Evolutionary conservation across 2,888 invertebrate species (phyloP).

Genomic region (Ophion slaviceki): DNA sequence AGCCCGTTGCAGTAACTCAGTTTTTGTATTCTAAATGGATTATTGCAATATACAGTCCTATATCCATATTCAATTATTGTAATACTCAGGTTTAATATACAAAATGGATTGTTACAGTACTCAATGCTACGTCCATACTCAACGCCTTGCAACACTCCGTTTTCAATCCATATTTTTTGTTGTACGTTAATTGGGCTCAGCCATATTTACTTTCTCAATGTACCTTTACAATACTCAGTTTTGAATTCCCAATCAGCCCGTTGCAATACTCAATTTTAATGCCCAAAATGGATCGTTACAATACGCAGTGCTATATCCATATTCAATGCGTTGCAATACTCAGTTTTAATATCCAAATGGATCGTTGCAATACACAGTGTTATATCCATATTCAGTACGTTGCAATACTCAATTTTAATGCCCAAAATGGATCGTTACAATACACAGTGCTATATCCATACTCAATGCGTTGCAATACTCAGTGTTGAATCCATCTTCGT

Average conservation of each 20-base stretch:
- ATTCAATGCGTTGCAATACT: neutral
- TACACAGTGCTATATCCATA: constrained; percentile 5
- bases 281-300: too few relatives aligned
- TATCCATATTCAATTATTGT: neutral
- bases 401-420: neutral
- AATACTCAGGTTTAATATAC: neutral
- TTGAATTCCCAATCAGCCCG: neutral
- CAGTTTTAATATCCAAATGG: too few relatives aligned
- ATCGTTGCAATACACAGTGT: constrained; percentile 20
- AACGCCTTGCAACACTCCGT: too few relatives aligned
- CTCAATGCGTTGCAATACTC: too few relatives aligned
- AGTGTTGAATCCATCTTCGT: neutral
- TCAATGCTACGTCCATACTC: constrained; percentile 1
- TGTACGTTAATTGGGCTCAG: too few relatives aligned
- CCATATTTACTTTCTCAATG: too few relatives aligned
- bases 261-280: too few relatives aligned
- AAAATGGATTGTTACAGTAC: neutral
- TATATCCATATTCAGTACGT: neutral
- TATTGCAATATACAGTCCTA: neutral
- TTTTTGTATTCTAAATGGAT: neutral
- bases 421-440: neutral
- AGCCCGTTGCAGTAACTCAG: neutral
- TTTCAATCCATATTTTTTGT: too few relatives aligned
- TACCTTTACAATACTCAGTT: constrained; percentile 17
- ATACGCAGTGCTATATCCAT: neutral